Evolutionary conservation across 1,140 invertebrate genomes (phyloP).

Genomic region (Linepithema humile): DNA sequence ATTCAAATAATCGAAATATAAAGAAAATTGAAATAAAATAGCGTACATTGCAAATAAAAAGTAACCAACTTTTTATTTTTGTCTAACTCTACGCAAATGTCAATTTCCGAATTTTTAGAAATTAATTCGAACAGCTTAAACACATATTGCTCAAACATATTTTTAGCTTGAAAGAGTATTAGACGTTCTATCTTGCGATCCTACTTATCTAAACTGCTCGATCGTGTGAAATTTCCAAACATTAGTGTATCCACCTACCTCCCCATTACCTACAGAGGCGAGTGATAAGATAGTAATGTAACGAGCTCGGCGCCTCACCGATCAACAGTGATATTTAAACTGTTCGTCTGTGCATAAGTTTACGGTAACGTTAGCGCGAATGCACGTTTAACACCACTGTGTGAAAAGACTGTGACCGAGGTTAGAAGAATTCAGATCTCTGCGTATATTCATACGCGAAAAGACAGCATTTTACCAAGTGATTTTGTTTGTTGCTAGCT

Average conservation of each 20-base stretch:
- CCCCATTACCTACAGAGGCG: neutral
- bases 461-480: neutral
- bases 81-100: no score
- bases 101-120: no score
- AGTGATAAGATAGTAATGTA: conserved; percentile 47
- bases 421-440: neutral
- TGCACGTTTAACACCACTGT: conserved; percentile 13
- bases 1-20: no score
- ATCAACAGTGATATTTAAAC: conserved; percentile 20
- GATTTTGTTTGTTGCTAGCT: neutral
- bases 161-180: no score
- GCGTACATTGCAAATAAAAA: no score
- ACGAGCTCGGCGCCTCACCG: neutral
- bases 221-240: no score
- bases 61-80: no score
- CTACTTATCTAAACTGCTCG: no score
- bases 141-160: no score
- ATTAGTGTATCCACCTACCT: neutral
- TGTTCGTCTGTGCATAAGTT: neutral
- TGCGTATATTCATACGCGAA: neutral
- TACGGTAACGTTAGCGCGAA: neutral
- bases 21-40: no score
- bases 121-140: no score
- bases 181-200: no score
- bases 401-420: conserved; percentile 1